Conservation (phyloP, 2,888 invertebrate genomes). For the Galerucella calmariensis region DNA sequence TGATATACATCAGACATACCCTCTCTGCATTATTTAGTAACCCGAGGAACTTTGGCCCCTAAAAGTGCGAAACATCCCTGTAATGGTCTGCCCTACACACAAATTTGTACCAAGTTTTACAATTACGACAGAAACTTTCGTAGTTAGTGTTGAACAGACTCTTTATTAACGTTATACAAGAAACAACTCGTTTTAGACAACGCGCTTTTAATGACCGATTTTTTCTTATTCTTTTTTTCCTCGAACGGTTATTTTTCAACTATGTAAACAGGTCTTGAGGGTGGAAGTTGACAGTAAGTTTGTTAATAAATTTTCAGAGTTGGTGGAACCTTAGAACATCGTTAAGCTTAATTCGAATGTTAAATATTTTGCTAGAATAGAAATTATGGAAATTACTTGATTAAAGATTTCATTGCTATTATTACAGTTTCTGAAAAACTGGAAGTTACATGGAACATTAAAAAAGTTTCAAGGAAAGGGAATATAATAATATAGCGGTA, state of each 20-base stretch:
- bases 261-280: constrained; percentile 42
- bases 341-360: constrained; percentile 15
- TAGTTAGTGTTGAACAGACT: constrained; percentile 60
- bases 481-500: no score
- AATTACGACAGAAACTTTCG: constrained; percentile 61
- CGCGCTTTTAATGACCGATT: constrained; percentile 50
- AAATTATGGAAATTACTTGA: constrained; percentile 9
- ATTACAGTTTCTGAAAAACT: neutral
- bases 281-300: constrained; percentile 34
- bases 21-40: constrained; percentile 61
- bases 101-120: constrained; percentile 63
- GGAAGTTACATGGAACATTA: neutral
- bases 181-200: constrained; percentile 51
- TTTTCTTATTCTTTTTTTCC: constrained; percentile 37
- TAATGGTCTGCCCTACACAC: constrained; percentile 60
- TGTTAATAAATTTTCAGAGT: constrained; percentile 33
- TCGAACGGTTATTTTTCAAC: constrained; percentile 33
- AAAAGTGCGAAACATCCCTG: constrained; percentile 60
- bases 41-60: constrained; percentile 52
- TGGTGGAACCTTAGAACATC: constrained; percentile 21
- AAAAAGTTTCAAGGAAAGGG: neutral
- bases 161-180: constrained; percentile 55
- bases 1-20: constrained; percentile 61
- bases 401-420: neutral
- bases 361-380: constrained; percentile 14